Evolutionary conservation across 2,797 vertebrate species (phyloP).

Genomic region (Argya squamiceps): DNA sequence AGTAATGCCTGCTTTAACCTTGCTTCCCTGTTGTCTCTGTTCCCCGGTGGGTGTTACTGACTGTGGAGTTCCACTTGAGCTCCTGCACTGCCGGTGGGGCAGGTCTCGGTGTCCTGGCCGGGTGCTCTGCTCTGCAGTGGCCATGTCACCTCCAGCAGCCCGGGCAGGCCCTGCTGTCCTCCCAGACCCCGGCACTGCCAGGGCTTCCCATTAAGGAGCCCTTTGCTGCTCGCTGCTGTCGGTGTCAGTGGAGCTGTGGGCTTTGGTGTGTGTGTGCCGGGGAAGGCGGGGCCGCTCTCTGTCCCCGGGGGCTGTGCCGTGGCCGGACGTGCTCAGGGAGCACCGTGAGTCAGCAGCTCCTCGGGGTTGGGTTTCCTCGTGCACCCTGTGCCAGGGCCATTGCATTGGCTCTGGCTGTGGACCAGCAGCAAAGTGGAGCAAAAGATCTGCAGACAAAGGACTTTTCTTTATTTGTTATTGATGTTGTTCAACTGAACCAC

Average conservation of each 20-base stretch:
- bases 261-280: accelerated
- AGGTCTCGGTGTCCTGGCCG: accelerated
- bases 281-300: background rate
- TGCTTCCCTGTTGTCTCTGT: background rate
- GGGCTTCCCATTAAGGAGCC: accelerated
- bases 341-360: slow-evolving; percentile 10
- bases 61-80: accelerated
- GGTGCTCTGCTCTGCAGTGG: background rate
- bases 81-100: accelerated
- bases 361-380: background rate
- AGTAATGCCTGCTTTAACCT: background rate
- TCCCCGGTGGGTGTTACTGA: accelerated
- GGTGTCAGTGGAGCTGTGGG: accelerated
- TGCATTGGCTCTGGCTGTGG: background rate
- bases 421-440: slow-evolving; percentile 35
- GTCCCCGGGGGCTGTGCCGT: background rate
- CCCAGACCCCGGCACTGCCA: accelerated
- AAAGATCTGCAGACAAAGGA: slow-evolving; percentile 29
- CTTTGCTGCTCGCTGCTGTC: background rate
- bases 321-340: background rate
- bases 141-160: accelerated
- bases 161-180: background rate
- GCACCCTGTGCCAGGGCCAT: background rate
- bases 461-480: slow-evolving; percentile 16
- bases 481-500: background rate